A percentile compares a stretch with the other conserved stretches of the same genome.
These are phyloP conservation scores for Prosopocoilus inquinatus DNA, from an alignment of 2,888 invertebrate species.

Conservation along the genomic window DNA sequence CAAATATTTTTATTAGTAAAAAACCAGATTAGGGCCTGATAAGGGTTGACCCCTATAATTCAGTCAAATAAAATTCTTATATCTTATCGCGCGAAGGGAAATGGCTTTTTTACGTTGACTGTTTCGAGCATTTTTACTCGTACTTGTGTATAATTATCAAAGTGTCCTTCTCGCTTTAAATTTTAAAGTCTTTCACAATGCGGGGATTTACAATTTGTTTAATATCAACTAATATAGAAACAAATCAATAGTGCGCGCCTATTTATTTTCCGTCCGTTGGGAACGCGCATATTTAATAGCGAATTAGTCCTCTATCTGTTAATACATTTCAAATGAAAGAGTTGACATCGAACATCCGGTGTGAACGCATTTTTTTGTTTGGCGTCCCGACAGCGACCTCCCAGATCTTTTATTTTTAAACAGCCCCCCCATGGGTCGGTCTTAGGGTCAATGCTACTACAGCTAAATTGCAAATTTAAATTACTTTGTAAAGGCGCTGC, in stretches of 20 bases:
- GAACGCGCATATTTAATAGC: too few species aligned
- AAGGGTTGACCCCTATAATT: slow-evolving; percentile 16
- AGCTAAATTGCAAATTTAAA: slow-evolving; percentile 15
- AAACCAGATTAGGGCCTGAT: slow-evolving; percentile 16
- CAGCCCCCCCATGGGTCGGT: slow-evolving; percentile 10
- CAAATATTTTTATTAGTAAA: slow-evolving; percentile 15
- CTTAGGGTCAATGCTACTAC: slow-evolving; percentile 11
- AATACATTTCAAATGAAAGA: too few species aligned
- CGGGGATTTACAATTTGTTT: too few species aligned
- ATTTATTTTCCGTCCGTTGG: too few species aligned
- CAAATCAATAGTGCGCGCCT: too few species aligned
- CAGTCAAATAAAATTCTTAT: slow-evolving; percentile 8
- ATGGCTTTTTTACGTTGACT: too few species aligned
- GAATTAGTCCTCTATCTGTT: too few species aligned
- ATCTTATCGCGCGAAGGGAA: neutral
- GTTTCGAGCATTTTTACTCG: too few species aligned
- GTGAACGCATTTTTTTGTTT: slow-evolving; percentile 32
- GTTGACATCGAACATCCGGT: slow-evolving; percentile 36
- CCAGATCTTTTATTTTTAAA: slow-evolving; percentile 11
- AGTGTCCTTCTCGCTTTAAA: too few species aligned
- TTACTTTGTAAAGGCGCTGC: neutral
- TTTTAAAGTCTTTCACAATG: too few species aligned
- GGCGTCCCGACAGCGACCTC: slow-evolving; percentile 9
- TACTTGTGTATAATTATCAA: too few species aligned
- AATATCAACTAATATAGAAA: too few species aligned